Base-by-base conservation (phyloP, 2,888 invertebrate genomes). In the Agrotis segetum region DNA sequence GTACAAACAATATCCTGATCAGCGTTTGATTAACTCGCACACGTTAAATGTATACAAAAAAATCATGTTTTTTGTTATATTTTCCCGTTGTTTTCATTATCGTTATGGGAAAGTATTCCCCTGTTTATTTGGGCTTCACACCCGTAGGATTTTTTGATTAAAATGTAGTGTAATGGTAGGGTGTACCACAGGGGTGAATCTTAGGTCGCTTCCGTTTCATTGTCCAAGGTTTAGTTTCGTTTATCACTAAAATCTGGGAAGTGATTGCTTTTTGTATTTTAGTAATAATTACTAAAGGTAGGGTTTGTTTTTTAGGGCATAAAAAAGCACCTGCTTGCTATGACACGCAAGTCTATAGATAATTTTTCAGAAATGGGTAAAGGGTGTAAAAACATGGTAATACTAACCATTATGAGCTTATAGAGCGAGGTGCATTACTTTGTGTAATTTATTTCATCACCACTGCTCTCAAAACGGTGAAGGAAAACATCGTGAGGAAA, bases 91-190 rank as follows among this genome's bases (percentile, higher is more conserved):
- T 90, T 91, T 92, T 92, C 93, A 95, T 95, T 96, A 96, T 96
- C 96, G 91, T 93, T 95, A 95, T 96, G 96, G 96, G 96, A 96
- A 96, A 93, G 86, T 84, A 82, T 88, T 92, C 93, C 94, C 95
- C 94, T 89, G 88, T 89, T 88, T 95, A 91, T 95, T 95, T 95
- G 92, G 93, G 87, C 93, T 95, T 95, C 96, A 95, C 96, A 96
- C 95, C 95, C 95, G 91, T 90, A 90, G 82, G 83, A n/a, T 91
- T 93, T 93, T 94, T 94, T 95, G 95, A 95, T 96, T 95, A 95
- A 94, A 94, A 93, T 92, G 89, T 85, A 88, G 90, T 89, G 89
- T 92, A 92, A 93, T 92, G 88, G 81, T 88, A 86, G 94, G 95
- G 94, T 90, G 94, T 93, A 90, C 92, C 91, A 87, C 93, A 92